Conservation (phyloP, 1,140 invertebrate species). For the Caenorhabditis tropicalis region DNA sequence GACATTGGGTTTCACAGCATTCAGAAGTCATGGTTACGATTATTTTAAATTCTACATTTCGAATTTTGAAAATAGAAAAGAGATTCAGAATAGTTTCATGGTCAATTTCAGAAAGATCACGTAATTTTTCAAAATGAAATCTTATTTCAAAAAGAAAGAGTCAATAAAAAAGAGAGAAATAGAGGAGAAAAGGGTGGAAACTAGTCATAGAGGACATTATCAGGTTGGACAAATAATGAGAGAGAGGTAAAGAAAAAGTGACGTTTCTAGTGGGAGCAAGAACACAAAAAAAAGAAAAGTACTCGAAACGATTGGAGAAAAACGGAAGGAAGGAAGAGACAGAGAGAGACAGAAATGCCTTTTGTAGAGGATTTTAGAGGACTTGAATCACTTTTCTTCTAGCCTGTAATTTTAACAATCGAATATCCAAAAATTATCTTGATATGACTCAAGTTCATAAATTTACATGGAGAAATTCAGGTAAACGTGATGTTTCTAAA, state of each 20-base stretch:
- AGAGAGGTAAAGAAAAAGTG: neutral
- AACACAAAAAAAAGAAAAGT: neutral
- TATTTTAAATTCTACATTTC: neutral
- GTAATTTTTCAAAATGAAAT: neutral
- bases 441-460: too few relatives aligned
- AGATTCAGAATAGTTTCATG: neutral
- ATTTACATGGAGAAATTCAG: too few relatives aligned
- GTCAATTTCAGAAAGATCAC: neutral
- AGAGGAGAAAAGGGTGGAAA: neutral
- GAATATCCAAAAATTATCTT: too few relatives aligned
- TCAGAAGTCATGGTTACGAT: neutral
- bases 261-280: neutral
- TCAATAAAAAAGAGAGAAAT: neutral
- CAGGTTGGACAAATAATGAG: constrained; percentile 20
- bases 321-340: too few relatives aligned
- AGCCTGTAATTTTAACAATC: too few relatives aligned
- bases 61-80: too few relatives aligned
- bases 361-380: too few relatives aligned
- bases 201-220: constrained; percentile 11
- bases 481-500: neutral
- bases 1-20: neutral
- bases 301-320: neutral
- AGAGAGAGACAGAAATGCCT: too few relatives aligned
- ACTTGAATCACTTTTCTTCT: too few relatives aligned
- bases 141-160: neutral